These are phyloP conservation scores for Mustela erminea DNA, from an alignment of 2,797 vertebrate species.

Conservation along the genomic window DNA sequence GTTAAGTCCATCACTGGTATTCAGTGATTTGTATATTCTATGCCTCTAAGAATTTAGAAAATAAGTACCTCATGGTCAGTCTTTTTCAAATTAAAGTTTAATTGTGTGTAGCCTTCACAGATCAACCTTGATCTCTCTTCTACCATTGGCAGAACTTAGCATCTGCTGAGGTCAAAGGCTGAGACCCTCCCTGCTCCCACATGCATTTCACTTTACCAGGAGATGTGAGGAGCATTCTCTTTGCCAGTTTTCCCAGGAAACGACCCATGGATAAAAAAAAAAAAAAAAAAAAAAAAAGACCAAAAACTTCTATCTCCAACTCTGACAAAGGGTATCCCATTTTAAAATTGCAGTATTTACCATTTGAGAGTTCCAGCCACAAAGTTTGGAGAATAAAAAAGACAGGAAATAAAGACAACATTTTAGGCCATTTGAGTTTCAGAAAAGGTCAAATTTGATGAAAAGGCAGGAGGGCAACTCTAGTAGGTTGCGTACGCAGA, in stretches of 20 bases:
- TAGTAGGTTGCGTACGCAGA: background rate
- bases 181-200: background rate
- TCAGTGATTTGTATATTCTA: background rate
- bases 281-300: background rate
- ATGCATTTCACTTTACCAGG: background rate
- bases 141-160: accelerated
- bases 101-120: background rate
- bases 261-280: background rate
- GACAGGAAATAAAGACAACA: background rate
- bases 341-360: background rate
- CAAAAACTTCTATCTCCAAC: background rate
- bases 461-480: background rate
- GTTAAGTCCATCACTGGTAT: background rate
- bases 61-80: background rate
- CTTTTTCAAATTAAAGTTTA: background rate
- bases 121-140: too few relatives aligned
- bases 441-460: background rate
- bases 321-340: background rate
- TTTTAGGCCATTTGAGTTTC: background rate
- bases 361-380: background rate
- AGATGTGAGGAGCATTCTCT: background rate
- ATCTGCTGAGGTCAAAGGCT: background rate
- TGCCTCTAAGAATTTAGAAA: background rate
- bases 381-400: background rate
- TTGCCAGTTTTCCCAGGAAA: background rate